Conservation (phyloP, 2,888 invertebrate genomes). For the Ypsolopha sequella region DNA sequence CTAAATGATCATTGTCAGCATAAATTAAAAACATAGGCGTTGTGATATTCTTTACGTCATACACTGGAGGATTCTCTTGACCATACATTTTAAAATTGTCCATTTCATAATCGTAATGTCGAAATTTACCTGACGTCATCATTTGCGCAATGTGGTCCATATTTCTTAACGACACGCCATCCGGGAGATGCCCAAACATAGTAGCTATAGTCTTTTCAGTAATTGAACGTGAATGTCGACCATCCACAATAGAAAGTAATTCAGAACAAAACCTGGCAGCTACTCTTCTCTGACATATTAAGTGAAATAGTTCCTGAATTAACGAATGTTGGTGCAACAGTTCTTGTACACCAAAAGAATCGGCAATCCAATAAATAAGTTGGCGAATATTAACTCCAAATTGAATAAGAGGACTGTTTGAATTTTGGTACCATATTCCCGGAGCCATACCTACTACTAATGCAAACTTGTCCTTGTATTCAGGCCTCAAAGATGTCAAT, state of each 20-base stretch:
- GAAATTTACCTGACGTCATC: background rate
- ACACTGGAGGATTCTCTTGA: background rate
- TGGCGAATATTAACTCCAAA: background rate
- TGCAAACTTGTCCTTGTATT: background rate
- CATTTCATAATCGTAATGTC: background rate
- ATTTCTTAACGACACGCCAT: background rate
- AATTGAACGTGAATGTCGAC: background rate
- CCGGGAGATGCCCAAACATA: background rate
- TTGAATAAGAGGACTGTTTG: background rate
- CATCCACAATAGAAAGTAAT: background rate
- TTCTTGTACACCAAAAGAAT: background rate
- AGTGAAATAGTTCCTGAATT: background rate
- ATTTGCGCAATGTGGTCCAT: background rate
- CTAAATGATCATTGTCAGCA: background rate
- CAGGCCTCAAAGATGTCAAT: background rate
- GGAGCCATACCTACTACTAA: background rate
- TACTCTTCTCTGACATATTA: background rate
- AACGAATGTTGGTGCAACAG: background rate
- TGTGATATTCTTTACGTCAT: background rate
- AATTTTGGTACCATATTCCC: background rate
- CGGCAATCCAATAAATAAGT: background rate
- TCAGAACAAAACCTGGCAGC: background rate
- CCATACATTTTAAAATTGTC: constrained; percentile 1
- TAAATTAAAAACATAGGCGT: background rate
- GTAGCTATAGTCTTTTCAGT: background rate